Evolutionary conservation across 2,797 vertebrate species (phyloP).

Genomic region (Darevskia mixta): DNA sequence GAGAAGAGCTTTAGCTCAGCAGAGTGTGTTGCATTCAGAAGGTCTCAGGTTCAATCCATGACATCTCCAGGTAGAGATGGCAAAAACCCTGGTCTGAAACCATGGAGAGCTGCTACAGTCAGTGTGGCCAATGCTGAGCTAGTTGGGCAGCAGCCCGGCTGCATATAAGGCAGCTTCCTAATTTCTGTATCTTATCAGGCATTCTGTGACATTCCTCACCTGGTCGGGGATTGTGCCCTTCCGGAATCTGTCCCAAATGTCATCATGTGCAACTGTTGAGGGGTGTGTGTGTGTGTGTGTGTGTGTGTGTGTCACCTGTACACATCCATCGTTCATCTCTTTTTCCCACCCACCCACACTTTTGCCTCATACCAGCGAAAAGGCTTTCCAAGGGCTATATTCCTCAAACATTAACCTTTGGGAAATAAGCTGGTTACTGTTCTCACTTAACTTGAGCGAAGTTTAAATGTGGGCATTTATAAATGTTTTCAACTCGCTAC

Average conservation of each 20-base stretch:
- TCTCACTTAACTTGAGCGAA: constrained; percentile 44
- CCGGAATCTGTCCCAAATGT: background rate
- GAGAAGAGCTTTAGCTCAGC: too few species aligned
- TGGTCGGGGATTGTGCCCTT: background rate
- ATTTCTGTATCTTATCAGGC: background rate
- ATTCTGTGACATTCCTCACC: background rate
- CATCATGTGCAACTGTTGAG: background rate
- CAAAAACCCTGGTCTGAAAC: too few species aligned
- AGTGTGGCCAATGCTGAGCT: too few species aligned
- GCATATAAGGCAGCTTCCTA: background rate
- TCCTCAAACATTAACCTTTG: constrained; percentile 13
- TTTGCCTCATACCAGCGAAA: background rate
- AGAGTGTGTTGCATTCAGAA: too few species aligned
- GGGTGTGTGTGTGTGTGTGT: background rate
- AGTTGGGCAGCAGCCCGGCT: too few species aligned
- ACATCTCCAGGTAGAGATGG: too few species aligned
- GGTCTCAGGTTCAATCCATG: too few species aligned
- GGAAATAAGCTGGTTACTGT: constrained; percentile 56
- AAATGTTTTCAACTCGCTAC: constrained; percentile 54
- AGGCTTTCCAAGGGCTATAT: background rate
- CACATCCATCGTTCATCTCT: background rate
- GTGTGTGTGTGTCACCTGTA: background rate
- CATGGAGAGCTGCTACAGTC: too few species aligned
- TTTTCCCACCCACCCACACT: background rate
- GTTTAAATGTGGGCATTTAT: constrained; percentile 40